Evolutionary conservation across 2,888 invertebrate species (phyloP), one percentile per base, ranked within the genome.

Genomic region (Nephrotoma guestfalica): DNA sequence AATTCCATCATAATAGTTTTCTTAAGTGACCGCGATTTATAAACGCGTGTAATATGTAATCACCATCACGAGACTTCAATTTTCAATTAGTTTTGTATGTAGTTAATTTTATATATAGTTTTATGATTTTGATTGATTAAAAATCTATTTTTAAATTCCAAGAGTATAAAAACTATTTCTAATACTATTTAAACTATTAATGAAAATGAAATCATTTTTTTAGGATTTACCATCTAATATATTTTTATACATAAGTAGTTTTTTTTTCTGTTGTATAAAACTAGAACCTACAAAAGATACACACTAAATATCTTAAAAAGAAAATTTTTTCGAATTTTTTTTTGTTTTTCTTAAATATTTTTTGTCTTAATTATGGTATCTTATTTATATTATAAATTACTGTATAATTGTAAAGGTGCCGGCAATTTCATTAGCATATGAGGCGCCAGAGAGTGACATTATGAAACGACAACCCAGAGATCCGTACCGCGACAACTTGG

Each of bases 371-470:
- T 85, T n/a, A 85, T 85, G 42, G 43, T 43, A 85, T 43, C 6
- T 85, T 43, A 85, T 42, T 85, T 85, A 85, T 85, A 85, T 85
- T 85, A 71, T 30, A 71, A 71, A 71, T 71, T 71, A 30, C 71
- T 71, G 71, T 86, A 51, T 51, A 86, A 86, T 93, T 92, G 89
- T 91, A 92, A 95, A 97, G 98, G 97, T 97, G 94, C 98, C 98
- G 93, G 98, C 98, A 94, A 98, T 98, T 94, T 98, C 98, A 93
- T 95, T 98, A 95, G 98, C 98, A 94, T 98, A 98, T 94, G 98
- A 98, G 95, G 97, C 97, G 93, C 97, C 98, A 93, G 98, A 98
- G 95, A 97, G 97, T 93, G 98, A 98, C 95, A 98, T 98, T 94
- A 98, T 98, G 98, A 98, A 98, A 96, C 96, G 98, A 93, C 96